Evolutionary conservation across 35 echinoderm and acorn worm genomes (phyloP), one percentile per base, ranked within the genome.

Genomic region (Ptychodera flava): DNA sequence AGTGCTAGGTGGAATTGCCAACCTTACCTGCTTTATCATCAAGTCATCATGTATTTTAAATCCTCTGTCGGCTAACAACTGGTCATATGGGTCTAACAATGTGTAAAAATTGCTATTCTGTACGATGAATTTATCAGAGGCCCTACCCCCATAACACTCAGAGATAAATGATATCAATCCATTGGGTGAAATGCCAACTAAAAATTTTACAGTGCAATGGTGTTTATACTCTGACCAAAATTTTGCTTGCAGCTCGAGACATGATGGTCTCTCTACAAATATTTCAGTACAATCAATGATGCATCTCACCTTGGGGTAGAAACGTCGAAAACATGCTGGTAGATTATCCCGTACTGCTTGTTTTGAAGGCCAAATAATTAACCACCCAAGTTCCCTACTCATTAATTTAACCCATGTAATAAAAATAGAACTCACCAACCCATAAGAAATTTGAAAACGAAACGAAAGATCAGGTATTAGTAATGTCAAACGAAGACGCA

Each of bases 271-370:
- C 30, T 90, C 88, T 84, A 89, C 84, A 34, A 78, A 90, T 6
- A 90, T 77, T 35, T 90, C 88, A 78, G 88, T 84, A 34, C 88
- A 90, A 36, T 90, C 88, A n/a, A 90, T 90, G 15, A 87, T 87
- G 45, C 6, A 64, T 31, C 80, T n/a, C 22, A 82, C 80, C 16
- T 82, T 82, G 1, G 80, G 80, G 16, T 33, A 82, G 31, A 31
- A 82, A 16, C 35, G 31, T 35, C 30, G 0, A 16, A 82, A 82
- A 16, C 80, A 33, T 0, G 30, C 31, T 30, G 80, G 80, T 32
- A 82, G 45, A 22, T 64, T 6, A 64, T 64, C 45, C 22, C 45
- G 6, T 64, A 64, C 45, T 64, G 22, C 45, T 64, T 22, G 6
- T 22, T 64, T 64, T 64, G 45, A 12, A 12, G 45, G 45, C 45